Evolutionary conservation across 2,888 invertebrate species (phyloP), one percentile per base, ranked within the genome.

Genomic region (Rhimphoctona megacephalus): DNA sequence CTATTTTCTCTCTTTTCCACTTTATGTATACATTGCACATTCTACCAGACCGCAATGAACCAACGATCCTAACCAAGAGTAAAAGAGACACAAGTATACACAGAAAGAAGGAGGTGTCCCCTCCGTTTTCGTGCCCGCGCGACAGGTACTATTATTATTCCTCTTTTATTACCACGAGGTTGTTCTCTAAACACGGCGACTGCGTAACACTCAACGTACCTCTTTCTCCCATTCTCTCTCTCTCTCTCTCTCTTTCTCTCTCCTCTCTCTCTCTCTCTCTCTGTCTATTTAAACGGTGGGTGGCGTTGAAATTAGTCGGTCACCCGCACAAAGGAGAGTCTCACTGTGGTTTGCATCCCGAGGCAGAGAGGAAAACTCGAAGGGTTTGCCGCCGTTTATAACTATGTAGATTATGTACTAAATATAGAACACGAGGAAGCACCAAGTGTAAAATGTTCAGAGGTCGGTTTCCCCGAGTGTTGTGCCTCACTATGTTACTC

Each of bases 121-220:
- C 73, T 57, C 61, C 49, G 74, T 72, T 79, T 83, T 77, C 83
- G 69, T 82, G 64, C 79, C 74, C 74, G 83, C 57, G 77, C 87
- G 88, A 89, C 91, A 91, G 91, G 91, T 91, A 88, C 88, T 81
- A 90, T 89, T 80, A 85, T 86, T 91, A 90, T 91, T 90, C 89
- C 84, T 88, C 83, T 90, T 91, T 90, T 88, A 81, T 90, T 85
- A 87, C 87, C 88, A 87, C 81, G 81, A 84, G 81, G 81, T 33
- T 76, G 67, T 46, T 76, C 54, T 72, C 57, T 46, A 46, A 81
- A 73, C 77, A 79, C 69, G 83, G 67, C 81, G 83, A 83, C 77
- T 73, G 73, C 46, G 80, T 81, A 74, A 66, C 36, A 25, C 69
- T 76, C 81, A 6, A 52, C 39, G 33, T 66, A 72, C n/a, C 66